A percentile compares a stretch with the other conserved stretches of the same genome.
Evolutionary conservation across 2,888 invertebrate species (phyloP).

Genomic region (Slavum lentiscoides): DNA sequence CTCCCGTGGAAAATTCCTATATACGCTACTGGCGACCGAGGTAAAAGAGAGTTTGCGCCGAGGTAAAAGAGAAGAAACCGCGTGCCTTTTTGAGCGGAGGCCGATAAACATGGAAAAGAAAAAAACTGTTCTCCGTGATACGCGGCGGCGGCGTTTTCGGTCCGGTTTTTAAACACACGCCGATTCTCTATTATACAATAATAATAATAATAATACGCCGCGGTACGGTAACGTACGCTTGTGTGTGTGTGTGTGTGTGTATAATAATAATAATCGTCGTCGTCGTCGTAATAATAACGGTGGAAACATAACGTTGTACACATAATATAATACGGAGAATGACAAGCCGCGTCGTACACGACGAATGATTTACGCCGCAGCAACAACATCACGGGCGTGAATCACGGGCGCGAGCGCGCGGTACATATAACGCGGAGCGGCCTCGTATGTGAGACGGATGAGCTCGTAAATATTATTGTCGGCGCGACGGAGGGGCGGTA

Average conservation of each 20-base stretch:
- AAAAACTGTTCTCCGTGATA: too few species aligned
- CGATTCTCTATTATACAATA: too few species aligned
- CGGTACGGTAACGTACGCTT: too few species aligned
- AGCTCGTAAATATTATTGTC: slow-evolving; percentile 47
- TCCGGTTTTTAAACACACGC: neutral
- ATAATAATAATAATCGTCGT: too few species aligned
- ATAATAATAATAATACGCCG: neutral
- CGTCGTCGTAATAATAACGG: neutral
- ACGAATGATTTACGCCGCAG: slow-evolving; percentile 39
- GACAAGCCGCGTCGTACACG: slow-evolving; percentile 2
- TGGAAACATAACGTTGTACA: neutral
- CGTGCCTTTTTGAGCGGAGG: too few species aligned
- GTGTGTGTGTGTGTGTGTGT: neutral
- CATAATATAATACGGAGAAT: neutral
- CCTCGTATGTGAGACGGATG: slow-evolving; percentile 19
- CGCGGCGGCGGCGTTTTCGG: neutral
- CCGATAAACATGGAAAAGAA: too few species aligned
- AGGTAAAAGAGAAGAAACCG: too few species aligned
- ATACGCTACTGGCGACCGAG: too few species aligned
- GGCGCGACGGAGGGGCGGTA: slow-evolving; percentile 1
- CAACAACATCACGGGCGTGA: slow-evolving; percentile 31
- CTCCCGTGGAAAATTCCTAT: too few species aligned
- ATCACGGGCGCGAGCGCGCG: slow-evolving; percentile 9
- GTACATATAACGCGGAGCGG: slow-evolving; percentile 11
- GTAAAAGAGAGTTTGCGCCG: too few species aligned